Evolutionary conservation across 2,888 invertebrate species (phyloP).

Genomic region (Diplolepis rosae): DNA sequence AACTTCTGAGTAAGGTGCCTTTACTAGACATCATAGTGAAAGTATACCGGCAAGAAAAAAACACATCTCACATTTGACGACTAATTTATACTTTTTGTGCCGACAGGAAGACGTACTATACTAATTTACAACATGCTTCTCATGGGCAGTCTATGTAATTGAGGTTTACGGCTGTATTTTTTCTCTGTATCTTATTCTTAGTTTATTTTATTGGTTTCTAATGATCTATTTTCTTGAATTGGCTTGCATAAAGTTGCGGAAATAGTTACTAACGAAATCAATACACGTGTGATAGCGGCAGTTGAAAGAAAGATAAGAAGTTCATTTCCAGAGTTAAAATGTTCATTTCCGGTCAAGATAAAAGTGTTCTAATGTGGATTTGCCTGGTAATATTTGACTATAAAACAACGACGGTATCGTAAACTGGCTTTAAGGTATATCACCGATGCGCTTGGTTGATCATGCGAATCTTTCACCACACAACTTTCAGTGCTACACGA

Average conservation of each 20-base stretch:
- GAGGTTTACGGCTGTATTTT: not conserved
- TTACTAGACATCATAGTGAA: not conserved
- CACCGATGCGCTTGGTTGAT: slow-evolving; percentile 36
- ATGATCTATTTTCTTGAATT: not conserved
- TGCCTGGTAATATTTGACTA: not conserved
- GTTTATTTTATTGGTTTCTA: not conserved
- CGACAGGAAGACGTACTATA: not conserved
- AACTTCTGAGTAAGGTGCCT: not conserved
- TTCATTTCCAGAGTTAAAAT: not conserved
- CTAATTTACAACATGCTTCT: not conserved
- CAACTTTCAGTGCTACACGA: slow-evolving; percentile 34
- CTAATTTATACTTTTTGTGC: not conserved
- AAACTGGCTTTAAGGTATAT: not conserved
- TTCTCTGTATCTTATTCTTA: not conserved
- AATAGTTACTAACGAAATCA: not conserved
- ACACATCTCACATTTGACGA: not conserved
- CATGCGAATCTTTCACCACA: slow-evolving; percentile 37
- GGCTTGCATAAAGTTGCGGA: not conserved
- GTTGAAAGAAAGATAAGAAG: not conserved
- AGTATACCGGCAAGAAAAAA: not conserved
- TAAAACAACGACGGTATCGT: not conserved
- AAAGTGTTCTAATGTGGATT: not conserved
- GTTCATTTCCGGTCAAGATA: not conserved
- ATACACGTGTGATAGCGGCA: not conserved
- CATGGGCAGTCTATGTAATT: not conserved